Percentiles rank a stretch among this genome's conserved stretches.
These are phyloP conservation scores for Callyntrura sp. DNA, from an alignment of 2,888 invertebrate species.

Conservation along the genomic window DNA sequence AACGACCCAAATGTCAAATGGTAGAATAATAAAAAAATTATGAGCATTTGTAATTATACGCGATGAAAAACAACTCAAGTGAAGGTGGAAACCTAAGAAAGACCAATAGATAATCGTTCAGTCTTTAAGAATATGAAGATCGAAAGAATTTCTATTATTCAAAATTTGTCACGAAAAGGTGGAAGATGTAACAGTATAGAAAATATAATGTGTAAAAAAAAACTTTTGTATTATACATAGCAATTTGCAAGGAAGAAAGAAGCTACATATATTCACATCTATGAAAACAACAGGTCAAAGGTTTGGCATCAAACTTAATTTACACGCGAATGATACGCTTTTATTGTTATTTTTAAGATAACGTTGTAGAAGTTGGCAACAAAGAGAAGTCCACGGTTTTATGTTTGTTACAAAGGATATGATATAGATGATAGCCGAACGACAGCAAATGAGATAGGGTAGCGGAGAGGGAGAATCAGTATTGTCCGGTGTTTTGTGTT, in stretches of 20 bases:
- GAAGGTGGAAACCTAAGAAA: slow-evolving; percentile 37
- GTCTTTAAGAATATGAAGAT: slow-evolving; percentile 64
- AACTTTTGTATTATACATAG: slow-evolving; percentile 26
- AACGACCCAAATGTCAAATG: slow-evolving; percentile 62
- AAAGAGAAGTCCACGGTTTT: neutral
- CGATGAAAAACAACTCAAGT: slow-evolving; percentile 36
- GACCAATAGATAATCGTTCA: slow-evolving; percentile 64
- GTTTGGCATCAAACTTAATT: slow-evolving; percentile 4
- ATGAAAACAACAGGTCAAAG: slow-evolving; percentile 33
- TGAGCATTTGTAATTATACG: slow-evolving; percentile 50
- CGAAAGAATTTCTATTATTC: slow-evolving; percentile 47
- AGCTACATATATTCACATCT: slow-evolving; percentile 27
- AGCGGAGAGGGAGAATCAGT: slow-evolving; percentile 45
- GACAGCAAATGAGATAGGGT: neutral
- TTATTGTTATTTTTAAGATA: neutral
- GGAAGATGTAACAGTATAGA: slow-evolving; percentile 27
- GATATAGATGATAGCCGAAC: neutral
- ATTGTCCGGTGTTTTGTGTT: slow-evolving; percentile 67
- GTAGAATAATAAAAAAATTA: slow-evolving; percentile 20
- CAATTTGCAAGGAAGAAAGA: slow-evolving; percentile 5
- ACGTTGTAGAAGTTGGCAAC: slow-evolving; percentile 4
- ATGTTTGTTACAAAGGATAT: no score
- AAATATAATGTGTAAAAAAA: slow-evolving; percentile 30
- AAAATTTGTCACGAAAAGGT: slow-evolving; percentile 20
- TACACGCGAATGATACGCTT: slow-evolving; percentile 13